Percentiles rank a stretch among this genome's conserved stretches.
Conservation (phyloP, 2,888 invertebrate genomes). For the Drosophila engyochracea region DNA sequence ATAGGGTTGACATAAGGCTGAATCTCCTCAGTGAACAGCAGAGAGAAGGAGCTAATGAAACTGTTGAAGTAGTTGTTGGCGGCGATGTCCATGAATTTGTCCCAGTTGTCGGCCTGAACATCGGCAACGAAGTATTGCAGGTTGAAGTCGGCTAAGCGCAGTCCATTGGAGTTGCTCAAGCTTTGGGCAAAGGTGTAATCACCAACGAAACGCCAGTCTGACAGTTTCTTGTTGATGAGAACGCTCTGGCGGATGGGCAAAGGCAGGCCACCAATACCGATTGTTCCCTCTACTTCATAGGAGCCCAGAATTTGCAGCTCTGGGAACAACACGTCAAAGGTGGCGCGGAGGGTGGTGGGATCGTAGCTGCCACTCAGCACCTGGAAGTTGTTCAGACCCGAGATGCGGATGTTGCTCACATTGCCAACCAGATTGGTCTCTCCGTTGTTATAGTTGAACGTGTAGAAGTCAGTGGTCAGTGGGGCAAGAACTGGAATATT, state of each 20-base stretch:
- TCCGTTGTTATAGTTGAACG: too few species aligned
- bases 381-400: too few species aligned
- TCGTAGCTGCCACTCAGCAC: too few species aligned
- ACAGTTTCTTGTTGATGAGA: constrained; percentile 59
- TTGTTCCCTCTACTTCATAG: constrained; percentile 50
- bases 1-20: constrained; percentile 41
- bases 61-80: constrained; percentile 70
- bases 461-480: too few species aligned
- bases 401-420: too few species aligned
- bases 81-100: constrained; percentile 66
- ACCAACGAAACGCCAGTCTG: constrained; percentile 62
- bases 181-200: constrained; percentile 49
- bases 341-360: too few species aligned
- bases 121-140: constrained; percentile 59
- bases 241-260: constrained; percentile 43
- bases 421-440: too few species aligned
- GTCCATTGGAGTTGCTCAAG: constrained; percentile 47
- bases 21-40: constrained; percentile 59
- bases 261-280: constrained; percentile 48
- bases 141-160: constrained; percentile 60
- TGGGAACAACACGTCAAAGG: constrained; percentile 39
- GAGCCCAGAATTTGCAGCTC: constrained; percentile 65
- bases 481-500: too few species aligned
- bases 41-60: constrained; percentile 36
- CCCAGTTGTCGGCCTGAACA: constrained; percentile 55